phyloP scores from a whole-genome alignment of 2,113 vertebrate genomes.

The Cynoglossus semilaevis region DNA sequence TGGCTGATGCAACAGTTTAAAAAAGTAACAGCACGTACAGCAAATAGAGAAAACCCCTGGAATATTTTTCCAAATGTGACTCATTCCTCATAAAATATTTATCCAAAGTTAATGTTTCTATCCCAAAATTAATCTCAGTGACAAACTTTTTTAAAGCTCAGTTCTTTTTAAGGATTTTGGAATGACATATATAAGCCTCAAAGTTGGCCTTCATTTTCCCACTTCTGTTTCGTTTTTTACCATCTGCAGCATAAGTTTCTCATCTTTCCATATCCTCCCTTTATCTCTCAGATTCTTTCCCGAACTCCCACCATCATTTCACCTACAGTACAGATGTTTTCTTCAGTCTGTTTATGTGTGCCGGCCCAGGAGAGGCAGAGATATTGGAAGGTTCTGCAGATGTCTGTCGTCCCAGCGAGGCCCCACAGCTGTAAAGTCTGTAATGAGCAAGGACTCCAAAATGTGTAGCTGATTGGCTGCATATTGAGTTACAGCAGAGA shows the following conservation, averaged over 20 bases:
- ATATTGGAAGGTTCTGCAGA: constrained; percentile 69
- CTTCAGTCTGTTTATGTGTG: constrained; percentile 46
- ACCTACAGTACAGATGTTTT: constrained; percentile 57
- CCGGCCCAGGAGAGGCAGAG: constrained; percentile 37
- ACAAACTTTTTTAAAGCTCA: background rate
- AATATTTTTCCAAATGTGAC: background rate
- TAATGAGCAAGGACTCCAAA: constrained; percentile 45
- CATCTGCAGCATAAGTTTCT: constrained; percentile 31
- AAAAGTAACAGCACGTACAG: background rate
- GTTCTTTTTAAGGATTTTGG: constrained; percentile 9
- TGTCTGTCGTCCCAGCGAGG: constrained; percentile 49
- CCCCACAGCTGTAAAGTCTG: constrained; percentile 64
- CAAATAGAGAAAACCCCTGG: background rate
- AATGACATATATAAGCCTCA: background rate
- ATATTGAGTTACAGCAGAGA: constrained; percentile 55
- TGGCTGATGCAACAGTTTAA: background rate
- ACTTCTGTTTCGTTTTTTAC: constrained; percentile 4
- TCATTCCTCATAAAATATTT: background rate
- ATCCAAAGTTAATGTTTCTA: background rate
- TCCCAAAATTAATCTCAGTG: constrained; percentile 3
- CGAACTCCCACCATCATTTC: constrained; percentile 55
- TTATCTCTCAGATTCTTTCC: constrained; percentile 44
- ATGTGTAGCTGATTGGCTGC: constrained; percentile 55
- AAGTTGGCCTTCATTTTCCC: constrained; percentile 1
- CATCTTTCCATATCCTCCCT: constrained; percentile 33